Conservation (phyloP, 2,888 invertebrate species). For the Artemia sp. region DNA sequence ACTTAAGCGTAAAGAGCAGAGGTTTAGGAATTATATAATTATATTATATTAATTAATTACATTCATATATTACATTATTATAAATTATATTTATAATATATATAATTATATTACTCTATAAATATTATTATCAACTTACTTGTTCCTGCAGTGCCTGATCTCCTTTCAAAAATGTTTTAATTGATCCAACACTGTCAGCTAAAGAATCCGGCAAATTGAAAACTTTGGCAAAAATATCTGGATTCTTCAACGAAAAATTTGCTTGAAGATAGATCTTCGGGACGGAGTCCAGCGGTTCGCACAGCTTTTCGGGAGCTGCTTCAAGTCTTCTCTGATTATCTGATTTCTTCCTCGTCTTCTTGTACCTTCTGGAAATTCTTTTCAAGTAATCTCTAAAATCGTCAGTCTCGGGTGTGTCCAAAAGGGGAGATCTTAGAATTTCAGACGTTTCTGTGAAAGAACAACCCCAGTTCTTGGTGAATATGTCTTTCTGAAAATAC, state of each 20-base stretch:
- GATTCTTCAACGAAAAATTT: conserved; percentile 57
- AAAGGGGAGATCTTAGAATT: conserved; percentile 55
- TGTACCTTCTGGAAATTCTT: conserved; percentile 37
- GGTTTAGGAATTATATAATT: too few relatives aligned
- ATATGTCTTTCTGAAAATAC: conserved; percentile 47
- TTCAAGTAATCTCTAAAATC: conserved; percentile 76
- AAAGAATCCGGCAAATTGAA: conserved; percentile 47
- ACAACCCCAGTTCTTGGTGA: conserved; percentile 96
- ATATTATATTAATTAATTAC: too few relatives aligned
- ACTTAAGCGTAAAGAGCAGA: too few relatives aligned
- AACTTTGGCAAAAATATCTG: conserved; percentile 63
- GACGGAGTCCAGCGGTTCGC: conserved; percentile 43
- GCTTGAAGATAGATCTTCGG: conserved; percentile 70
- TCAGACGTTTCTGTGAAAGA: conserved; percentile 62
- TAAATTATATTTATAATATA: too few relatives aligned
- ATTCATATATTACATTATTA: too few relatives aligned
- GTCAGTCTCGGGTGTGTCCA: conserved; percentile 61
- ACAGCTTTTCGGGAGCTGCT: background rate
- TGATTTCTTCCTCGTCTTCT: conserved; percentile 27
- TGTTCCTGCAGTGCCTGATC: conserved; percentile 61
- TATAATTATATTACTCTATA: too few relatives aligned
- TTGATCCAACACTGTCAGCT: background rate
- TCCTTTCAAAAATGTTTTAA: conserved; percentile 30
- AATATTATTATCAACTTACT: conserved; percentile 31
- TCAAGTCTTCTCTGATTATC: background rate